Percentiles rank a stretch among this genome's conserved stretches.
Conservation (phyloP, 2,797 vertebrate species). For the Bradypus variegatus region DNA sequence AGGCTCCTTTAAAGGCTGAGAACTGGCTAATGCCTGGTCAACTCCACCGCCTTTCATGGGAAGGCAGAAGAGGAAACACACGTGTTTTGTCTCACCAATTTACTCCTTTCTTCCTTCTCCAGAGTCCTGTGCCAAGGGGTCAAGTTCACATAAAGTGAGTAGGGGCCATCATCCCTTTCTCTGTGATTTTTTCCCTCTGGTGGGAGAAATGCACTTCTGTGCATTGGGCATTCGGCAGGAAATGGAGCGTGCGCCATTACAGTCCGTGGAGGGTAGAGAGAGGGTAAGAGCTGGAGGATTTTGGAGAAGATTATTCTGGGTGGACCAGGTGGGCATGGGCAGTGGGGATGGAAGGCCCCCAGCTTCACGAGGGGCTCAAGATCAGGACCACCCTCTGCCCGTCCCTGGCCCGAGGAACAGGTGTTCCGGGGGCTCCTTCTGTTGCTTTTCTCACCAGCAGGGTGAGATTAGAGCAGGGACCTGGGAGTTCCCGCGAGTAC, state of each 20-base stretch:
- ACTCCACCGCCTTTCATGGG: neutral
- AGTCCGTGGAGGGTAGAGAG: neutral
- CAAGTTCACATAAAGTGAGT: fast-evolving
- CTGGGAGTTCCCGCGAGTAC: neutral
- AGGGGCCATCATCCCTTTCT: neutral
- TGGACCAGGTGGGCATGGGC: neutral
- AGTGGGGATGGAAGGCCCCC: fast-evolving
- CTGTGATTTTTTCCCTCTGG: neutral
- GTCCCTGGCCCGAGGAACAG: neutral
- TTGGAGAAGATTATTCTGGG: fast-evolving
- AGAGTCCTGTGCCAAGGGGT: neutral
- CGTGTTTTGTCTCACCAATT: neutral
- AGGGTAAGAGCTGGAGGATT: no score
- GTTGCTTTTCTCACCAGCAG: neutral
- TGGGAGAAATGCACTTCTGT: no score
- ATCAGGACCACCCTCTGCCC: neutral
- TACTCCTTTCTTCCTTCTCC: neutral
- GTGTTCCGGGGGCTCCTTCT: fast-evolving
- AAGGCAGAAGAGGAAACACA: no score
- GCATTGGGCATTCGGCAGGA: neutral
- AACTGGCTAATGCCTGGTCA: fast-evolving
- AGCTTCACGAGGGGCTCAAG: fast-evolving
- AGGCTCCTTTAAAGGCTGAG: neutral
- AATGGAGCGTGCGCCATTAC: fast-evolving
- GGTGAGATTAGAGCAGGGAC: neutral